A percentile compares a stretch with the other conserved stretches of the same genome.
These are phyloP conservation scores for Cryptocephalus primarius DNA, from an alignment of 2,888 invertebrate species.

Conservation along the genomic window DNA sequence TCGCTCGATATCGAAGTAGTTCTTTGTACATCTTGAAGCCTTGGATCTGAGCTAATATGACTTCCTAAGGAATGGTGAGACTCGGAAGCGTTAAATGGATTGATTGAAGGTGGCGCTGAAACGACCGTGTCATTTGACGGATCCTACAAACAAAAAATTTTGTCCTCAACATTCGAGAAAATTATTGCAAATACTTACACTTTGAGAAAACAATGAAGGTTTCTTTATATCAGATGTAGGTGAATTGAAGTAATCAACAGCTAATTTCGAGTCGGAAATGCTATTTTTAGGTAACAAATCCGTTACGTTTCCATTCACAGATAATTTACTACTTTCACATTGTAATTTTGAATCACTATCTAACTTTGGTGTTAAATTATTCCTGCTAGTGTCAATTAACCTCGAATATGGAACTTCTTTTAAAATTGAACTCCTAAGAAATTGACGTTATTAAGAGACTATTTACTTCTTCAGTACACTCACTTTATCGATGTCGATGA, in stretches of 20 bases:
- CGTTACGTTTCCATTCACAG: conserved; percentile 36
- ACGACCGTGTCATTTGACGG: conserved; percentile 22
- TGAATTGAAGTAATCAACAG: conserved; percentile 59
- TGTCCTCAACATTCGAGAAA: background rate
- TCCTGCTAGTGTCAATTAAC: conserved; percentile 56
- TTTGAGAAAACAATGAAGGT: conserved; percentile 10
- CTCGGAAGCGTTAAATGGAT: conserved; percentile 50
- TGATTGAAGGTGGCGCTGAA: conserved; percentile 37
- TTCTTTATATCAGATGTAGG: conserved; percentile 16
- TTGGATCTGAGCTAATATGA: conserved; percentile 48
- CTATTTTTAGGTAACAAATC: conserved; percentile 63
- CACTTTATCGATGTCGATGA: conserved; percentile 51
- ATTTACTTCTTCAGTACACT: conserved; percentile 7
- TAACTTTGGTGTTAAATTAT: conserved; percentile 43
- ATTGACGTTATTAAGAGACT: conserved; percentile 1
- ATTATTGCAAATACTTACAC: conserved; percentile 10
- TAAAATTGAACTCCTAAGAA: conserved; percentile 22
- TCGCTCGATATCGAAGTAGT: conserved; percentile 82
- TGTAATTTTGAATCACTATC: conserved; percentile 63
- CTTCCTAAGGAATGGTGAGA: conserved; percentile 56
- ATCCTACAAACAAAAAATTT: conserved; percentile 15
- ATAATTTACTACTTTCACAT: conserved; percentile 37
- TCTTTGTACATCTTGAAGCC: conserved; percentile 58
- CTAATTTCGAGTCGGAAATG: conserved; percentile 74
- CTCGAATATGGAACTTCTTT: conserved; percentile 71